phyloP scores from a whole-genome alignment of 2,797 vertebrate species.

The Cichlasoma orientale region DNA sequence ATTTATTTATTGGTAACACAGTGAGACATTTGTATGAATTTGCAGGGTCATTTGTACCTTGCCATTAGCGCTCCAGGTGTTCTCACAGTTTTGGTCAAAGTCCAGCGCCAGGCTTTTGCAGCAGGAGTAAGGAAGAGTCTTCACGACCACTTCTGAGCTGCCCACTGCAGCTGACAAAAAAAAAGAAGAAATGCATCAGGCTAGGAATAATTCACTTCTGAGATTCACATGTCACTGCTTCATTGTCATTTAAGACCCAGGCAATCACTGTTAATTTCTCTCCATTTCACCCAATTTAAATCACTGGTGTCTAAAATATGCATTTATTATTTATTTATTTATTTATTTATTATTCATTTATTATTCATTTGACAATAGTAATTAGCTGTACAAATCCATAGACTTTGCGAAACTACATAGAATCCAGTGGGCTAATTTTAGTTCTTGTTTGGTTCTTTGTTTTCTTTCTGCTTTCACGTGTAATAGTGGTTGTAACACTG shows the following conservation, averaged over 20 bases:
- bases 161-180: fast-evolving
- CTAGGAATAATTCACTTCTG: not conserved
- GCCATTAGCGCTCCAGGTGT: not conserved
- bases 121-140: not conserved
- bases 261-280: too few species aligned
- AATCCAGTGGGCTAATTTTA: too few species aligned
- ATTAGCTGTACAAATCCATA: too few species aligned
- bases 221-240: not conserved
- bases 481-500: too few species aligned
- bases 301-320: too few species aligned
- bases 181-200: not conserved
- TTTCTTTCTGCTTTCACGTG: too few species aligned
- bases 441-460: too few species aligned
- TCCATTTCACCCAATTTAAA: too few species aligned
- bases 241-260: not conserved
- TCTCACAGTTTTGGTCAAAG: not conserved
- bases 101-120: fast-evolving
- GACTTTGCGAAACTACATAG: too few species aligned
- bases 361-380: too few species aligned
- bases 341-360: too few species aligned
- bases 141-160: not conserved
- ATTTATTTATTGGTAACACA: not conserved
- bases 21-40: not conserved
- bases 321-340: too few species aligned
- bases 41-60: constrained; percentile 28